These are phyloP conservation scores for Andrena cerasifolii DNA, from an alignment of 1,140 invertebrate genomes.

Conservation along the genomic window DNA sequence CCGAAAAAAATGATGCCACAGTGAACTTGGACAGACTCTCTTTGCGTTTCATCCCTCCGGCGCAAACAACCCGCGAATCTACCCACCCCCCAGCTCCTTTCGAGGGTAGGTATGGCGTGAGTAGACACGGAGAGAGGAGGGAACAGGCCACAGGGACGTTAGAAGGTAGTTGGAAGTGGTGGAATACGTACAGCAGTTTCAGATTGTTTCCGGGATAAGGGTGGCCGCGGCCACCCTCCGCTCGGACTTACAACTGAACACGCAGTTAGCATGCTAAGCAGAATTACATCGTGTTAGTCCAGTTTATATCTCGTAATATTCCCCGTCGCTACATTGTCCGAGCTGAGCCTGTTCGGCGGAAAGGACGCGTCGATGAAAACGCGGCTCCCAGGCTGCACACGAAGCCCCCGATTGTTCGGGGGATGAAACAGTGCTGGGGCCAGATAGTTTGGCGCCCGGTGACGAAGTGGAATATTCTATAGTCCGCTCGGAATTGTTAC, in stretches of 20 bases:
- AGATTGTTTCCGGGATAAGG: slow-evolving; percentile 63
- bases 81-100: not conserved
- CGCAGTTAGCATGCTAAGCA: slow-evolving; percentile 61
- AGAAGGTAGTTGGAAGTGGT: not conserved
- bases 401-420: slow-evolving; percentile 32
- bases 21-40: too few species aligned
- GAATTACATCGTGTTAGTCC: slow-evolving; percentile 61
- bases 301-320: slow-evolving; percentile 60
- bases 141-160: not conserved
- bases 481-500: not conserved
- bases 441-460: slow-evolving; percentile 21
- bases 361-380: slow-evolving; percentile 47
- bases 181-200: slow-evolving; percentile 47
- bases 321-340: slow-evolving; percentile 21
- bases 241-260: slow-evolving; percentile 61
- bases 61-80: too few species aligned
- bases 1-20: too few species aligned
- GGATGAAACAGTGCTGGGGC: not conserved
- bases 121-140: too few species aligned
- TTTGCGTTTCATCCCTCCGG: too few species aligned
- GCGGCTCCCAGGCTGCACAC: slow-evolving; percentile 19
- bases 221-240: slow-evolving; percentile 12
- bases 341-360: not conserved
- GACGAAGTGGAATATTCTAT: not conserved
- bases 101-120: not conserved